phyloP scores from a whole-genome alignment of 2,797 vertebrate species.

The Hypotaenidia okinawae region DNA sequence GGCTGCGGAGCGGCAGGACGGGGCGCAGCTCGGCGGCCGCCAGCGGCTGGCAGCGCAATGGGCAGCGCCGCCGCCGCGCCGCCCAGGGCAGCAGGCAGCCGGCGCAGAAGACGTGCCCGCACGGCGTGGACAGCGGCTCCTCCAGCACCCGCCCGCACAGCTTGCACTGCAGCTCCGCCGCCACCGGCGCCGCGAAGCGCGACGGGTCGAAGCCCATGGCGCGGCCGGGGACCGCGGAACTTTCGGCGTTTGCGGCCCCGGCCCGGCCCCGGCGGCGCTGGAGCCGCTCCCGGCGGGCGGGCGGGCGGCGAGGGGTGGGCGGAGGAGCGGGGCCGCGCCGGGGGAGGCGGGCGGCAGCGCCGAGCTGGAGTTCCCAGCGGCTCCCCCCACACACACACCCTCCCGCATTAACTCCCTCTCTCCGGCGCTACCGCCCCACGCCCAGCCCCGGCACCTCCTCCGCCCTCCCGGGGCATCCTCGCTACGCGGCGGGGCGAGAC shows the following conservation, averaged over 20 bases:
- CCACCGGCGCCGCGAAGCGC: constrained; percentile 40
- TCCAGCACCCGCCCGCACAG: constrained; percentile 53
- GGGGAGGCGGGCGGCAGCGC: constrained; percentile 20
- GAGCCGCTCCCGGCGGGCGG: not conserved
- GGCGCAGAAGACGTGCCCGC: constrained; percentile 62
- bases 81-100: constrained; percentile 63
- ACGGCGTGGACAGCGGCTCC: constrained; percentile 53
- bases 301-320: not conserved
- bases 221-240: not conserved
- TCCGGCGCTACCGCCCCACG: not conserved
- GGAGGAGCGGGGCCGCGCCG: not conserved
- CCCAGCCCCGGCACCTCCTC: not conserved
- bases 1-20: constrained; percentile 39
- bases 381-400: not conserved
- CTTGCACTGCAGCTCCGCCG: constrained; percentile 37
- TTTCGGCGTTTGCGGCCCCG: not conserved
- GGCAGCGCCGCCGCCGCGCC: constrained; percentile 17
- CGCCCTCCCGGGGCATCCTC: not conserved
- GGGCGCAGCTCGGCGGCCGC: constrained; percentile 18
- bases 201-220: constrained; percentile 51
- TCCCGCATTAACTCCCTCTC: constrained; percentile 22
- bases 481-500: not conserved
- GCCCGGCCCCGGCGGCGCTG: not conserved
- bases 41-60: constrained; percentile 58
- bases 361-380: constrained; percentile 32